A percentile compares a stretch with the other conserved stretches of the same genome.
Evolutionary conservation across 2,113 vertebrate genomes (phyloP).

Genomic region (cattle (Bos taurus)): DNA sequence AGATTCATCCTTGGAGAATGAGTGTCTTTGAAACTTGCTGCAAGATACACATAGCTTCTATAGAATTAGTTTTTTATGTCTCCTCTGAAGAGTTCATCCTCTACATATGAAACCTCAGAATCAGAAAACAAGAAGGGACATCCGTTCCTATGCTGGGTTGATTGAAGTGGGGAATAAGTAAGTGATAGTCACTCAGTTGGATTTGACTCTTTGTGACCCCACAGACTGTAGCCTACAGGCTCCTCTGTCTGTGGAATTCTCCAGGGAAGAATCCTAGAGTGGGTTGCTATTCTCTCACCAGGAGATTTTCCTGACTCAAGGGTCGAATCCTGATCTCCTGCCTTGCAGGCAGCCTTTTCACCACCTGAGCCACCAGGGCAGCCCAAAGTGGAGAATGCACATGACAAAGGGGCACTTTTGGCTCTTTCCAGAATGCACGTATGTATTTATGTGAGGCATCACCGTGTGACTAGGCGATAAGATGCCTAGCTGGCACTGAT

Average conservation of each 20-base stretch:
- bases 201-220: neutral
- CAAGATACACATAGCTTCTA: neutral
- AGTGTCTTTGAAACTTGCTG: neutral
- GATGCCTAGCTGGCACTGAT: neutral
- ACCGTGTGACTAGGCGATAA: neutral
- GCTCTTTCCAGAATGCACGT: neutral
- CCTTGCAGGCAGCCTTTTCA: neutral
- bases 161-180: neutral
- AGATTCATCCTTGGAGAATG: neutral
- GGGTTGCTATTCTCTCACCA: neutral
- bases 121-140: neutral
- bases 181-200: neutral
- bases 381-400: neutral
- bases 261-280: neutral
- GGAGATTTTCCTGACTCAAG: neutral
- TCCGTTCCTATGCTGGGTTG: neutral
- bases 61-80: neutral
- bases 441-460: neutral
- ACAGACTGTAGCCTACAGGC: neutral
- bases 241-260: neutral
- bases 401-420: neutral
- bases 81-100: neutral
- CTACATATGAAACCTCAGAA: neutral
- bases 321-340: neutral
- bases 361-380: neutral